Percentiles rank a stretch among this genome's conserved stretches.
These are phyloP conservation scores for Sanderia malayensis DNA, from an alignment of 30 jellyfish, hydroid and myxozoan species.

Conservation along the genomic window DNA sequence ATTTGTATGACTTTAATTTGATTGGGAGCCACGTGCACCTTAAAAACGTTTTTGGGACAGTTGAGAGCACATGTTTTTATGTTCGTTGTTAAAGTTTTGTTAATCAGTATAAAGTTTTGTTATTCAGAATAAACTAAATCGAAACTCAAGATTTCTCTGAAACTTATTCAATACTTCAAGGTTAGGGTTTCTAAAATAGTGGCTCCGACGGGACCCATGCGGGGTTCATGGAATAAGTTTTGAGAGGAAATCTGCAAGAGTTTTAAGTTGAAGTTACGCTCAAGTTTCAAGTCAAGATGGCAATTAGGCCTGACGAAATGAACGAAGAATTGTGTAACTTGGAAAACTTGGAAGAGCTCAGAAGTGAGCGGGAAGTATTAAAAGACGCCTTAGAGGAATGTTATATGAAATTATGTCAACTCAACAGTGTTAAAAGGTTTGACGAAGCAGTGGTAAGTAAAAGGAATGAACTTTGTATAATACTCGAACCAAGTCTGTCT, in stretches of 20 bases:
- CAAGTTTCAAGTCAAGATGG: background rate
- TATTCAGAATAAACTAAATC: too few species aligned
- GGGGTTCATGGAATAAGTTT: constrained; percentile 7
- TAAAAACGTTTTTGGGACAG: too few species aligned
- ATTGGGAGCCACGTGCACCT: too few species aligned
- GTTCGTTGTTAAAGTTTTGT: too few species aligned
- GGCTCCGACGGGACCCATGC: constrained; percentile 46
- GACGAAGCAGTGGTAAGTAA: constrained; percentile 19
- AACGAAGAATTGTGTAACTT: background rate
- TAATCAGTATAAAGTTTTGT: too few species aligned
- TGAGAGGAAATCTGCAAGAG: too few species aligned
- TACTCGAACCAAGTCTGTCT: constrained; percentile 14
- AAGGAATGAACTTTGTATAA: constrained; percentile 7
- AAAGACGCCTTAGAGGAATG: constrained; percentile 19
- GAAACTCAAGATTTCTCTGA: too few species aligned
- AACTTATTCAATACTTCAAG: too few species aligned
- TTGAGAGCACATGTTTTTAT: too few species aligned
- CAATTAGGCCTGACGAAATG: background rate
- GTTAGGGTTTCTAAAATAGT: too few species aligned
- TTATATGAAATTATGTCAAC: background rate
- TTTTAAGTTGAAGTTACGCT: background rate
- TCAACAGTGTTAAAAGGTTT: background rate
- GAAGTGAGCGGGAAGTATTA: constrained; percentile 9
- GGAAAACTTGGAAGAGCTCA: constrained; percentile 12
- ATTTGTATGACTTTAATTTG: too few species aligned